Evolutionary conservation across 2,113 vertebrate species (phyloP), one percentile per base, ranked within the genome.

Genomic region (Xenus cinereus): DNA sequence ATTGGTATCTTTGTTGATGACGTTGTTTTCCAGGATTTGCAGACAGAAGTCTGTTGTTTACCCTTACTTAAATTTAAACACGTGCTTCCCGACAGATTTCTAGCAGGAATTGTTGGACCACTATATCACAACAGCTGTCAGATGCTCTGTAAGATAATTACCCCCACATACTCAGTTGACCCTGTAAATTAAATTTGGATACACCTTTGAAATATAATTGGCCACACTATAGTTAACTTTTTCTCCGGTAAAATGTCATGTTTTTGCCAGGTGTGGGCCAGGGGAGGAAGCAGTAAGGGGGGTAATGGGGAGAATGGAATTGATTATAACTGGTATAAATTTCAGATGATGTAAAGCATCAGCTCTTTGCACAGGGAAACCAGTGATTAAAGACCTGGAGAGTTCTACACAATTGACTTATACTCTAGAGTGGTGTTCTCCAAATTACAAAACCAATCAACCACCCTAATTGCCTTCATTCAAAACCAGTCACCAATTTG

Each of bases 371-470:
- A 54, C 74, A 87, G 78, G 53, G 71, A 89, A 93, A 94, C 74
- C 69, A 84, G 85, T 94, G 92, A 97, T 97, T 96, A 93, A 97
- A 96, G 95, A 93, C 91, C 75, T 96, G 92, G 88, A 73, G 94
- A 95, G 94, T 96, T 96, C 93, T 96, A 84, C 84, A 68, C 95
- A 97, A 97, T 97, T 97, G 93, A 95, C 95, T 97, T 90, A 81
- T 69, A 92, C 93, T 97, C 94, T 89, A 63, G 94, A 93, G 90
- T 95, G 95, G 91, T 96, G 79, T 92, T 96, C 93, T 97, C 88
- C 86, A 95, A 96, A 97, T 96, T 96, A 74, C 84, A 94, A 94
- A 97, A 92, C 95, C 94, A 95, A 96, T 97, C 94, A 97, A 93
- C 94, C 83, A 96, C 88, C 50, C 91, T 97, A 97, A 97, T 96